Conservation (phyloP, 2,797 vertebrate genomes). For the Rhabdophis nuchalis region DNA sequence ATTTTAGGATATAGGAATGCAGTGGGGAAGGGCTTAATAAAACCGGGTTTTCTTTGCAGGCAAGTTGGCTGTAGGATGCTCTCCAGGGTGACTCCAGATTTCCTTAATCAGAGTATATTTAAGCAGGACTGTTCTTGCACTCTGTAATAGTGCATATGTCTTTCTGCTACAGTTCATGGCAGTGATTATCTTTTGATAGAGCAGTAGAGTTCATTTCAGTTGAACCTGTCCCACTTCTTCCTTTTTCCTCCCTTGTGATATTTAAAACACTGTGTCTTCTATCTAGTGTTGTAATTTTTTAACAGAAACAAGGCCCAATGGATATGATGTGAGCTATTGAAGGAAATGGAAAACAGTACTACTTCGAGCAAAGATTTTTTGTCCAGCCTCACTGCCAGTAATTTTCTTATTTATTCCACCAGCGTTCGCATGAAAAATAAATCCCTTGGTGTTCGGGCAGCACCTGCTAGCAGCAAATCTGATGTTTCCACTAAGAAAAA, state of each 20-base stretch:
- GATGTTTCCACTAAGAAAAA: background rate
- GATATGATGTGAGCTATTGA: background rate
- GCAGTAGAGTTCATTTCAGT: background rate
- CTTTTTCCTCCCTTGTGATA: background rate
- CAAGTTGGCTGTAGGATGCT: background rate
- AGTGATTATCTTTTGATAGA: background rate
- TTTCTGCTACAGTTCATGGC: background rate
- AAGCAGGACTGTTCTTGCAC: background rate
- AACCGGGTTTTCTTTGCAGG: background rate
- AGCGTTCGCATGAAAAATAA: conserved; percentile 15
- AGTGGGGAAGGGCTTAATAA: background rate
- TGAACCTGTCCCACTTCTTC: background rate
- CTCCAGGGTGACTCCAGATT: background rate
- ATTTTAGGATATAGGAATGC: background rate
- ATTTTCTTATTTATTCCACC: conserved; percentile 68
- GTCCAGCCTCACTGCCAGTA: conserved; percentile 62
- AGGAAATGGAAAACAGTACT: conserved; percentile 8
- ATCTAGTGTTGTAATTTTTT: background rate
- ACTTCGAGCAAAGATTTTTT: conserved; percentile 49
- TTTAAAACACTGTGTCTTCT: background rate
- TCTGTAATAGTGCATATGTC: too few relatives aligned
- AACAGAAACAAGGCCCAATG: background rate
- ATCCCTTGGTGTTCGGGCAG: fast-evolving
- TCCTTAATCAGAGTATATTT: background rate
- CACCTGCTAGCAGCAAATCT: background rate